A percentile compares a stretch with the other conserved stretches of the same genome.
phyloP scores from a whole-genome alignment of 2,797 vertebrate genomes.

The Chaenodraco wilsoni region DNA sequence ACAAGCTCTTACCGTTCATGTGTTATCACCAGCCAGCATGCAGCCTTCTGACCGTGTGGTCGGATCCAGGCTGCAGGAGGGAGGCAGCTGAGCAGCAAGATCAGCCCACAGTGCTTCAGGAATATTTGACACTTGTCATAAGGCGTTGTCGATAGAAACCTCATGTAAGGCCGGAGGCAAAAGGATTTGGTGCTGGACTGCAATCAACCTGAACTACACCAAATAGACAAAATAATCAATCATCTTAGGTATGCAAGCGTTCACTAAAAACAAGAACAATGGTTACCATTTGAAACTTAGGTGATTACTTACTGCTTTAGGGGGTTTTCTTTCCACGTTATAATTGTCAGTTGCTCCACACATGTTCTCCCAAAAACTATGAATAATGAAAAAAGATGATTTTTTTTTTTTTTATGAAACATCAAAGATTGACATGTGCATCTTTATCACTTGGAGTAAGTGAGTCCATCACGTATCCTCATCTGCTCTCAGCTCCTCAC shows the following conservation, averaged over 20 bases:
- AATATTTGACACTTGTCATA: conserved; percentile 36
- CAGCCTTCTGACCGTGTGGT: conserved; percentile 37
- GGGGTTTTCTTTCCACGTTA: neutral
- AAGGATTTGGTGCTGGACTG: neutral
- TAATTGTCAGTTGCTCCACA: conserved; percentile 28
- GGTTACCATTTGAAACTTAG: conserved; percentile 14
- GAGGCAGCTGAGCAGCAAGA: conserved; percentile 45
- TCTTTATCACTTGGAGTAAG: conserved; percentile 4
- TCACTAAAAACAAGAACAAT: conserved; percentile 23
- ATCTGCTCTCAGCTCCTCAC: neutral
- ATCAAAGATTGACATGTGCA: conserved; percentile 7
- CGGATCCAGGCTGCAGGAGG: conserved; percentile 30
- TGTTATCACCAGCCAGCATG: conserved; percentile 52
- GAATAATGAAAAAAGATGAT: conserved; percentile 32
- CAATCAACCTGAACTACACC: neutral
- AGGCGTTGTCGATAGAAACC: conserved; percentile 28
- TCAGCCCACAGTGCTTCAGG: conserved; percentile 31
- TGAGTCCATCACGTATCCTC: neutral
- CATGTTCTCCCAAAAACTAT: conserved; percentile 6
- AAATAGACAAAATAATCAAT: conserved; percentile 14
- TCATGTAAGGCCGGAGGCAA: neutral
- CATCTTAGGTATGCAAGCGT: conserved; percentile 20
- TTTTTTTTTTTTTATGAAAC: conserved; percentile 22
- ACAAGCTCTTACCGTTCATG: conserved; percentile 40
- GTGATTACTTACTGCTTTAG: conserved; percentile 11